These are phyloP conservation scores for Ips typographus DNA, from an alignment of 1,140 invertebrate species.

Conservation along the genomic window DNA sequence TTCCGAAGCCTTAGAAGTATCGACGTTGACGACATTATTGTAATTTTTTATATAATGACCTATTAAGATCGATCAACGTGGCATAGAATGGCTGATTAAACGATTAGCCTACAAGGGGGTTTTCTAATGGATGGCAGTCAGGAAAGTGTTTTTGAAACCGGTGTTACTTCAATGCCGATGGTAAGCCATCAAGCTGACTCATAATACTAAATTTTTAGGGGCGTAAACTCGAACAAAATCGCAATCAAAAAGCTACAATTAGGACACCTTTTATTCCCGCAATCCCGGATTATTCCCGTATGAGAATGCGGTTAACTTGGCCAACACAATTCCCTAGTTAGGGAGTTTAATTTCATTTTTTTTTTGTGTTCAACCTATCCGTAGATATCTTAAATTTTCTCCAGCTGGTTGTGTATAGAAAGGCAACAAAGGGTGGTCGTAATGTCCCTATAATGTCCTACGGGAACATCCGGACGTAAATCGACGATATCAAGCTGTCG, in stretches of 20 bases:
- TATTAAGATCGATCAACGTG: slow-evolving; percentile 1
- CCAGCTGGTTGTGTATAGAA: not conserved
- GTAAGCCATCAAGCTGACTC: not conserved
- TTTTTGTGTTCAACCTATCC: not conserved
- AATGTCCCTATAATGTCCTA: slow-evolving; percentile 11
- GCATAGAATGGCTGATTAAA: slow-evolving; percentile 10
- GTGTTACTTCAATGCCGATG: not conserved
- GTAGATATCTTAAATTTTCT: too few relatives aligned
- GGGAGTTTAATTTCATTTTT: not conserved
- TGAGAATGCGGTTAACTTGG: slow-evolving; percentile 29
- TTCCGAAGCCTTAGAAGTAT: not conserved
- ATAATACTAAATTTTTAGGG: not conserved
- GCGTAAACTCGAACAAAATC: slow-evolving; percentile 18
- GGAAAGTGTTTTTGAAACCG: not conserved
- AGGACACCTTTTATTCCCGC: slow-evolving; percentile 19
- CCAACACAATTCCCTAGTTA: slow-evolving; percentile 26
- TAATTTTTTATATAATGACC: slow-evolving; percentile 3
- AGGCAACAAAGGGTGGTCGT: not conserved
- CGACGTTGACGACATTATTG: not conserved
- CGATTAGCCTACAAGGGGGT: slow-evolving; percentile 4
- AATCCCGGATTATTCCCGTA: slow-evolving; percentile 27
- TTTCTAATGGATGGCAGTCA: slow-evolving; percentile 4
- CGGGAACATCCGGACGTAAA: slow-evolving; percentile 9
- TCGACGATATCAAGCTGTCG: slow-evolving; percentile 11
- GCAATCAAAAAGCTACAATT: slow-evolving; percentile 32